A percentile compares a stretch with the other conserved stretches of the same genome.
These are phyloP conservation scores for Drosophila buzzatii DNA, from an alignment of 2,888 invertebrate genomes.

Conservation along the genomic window DNA sequence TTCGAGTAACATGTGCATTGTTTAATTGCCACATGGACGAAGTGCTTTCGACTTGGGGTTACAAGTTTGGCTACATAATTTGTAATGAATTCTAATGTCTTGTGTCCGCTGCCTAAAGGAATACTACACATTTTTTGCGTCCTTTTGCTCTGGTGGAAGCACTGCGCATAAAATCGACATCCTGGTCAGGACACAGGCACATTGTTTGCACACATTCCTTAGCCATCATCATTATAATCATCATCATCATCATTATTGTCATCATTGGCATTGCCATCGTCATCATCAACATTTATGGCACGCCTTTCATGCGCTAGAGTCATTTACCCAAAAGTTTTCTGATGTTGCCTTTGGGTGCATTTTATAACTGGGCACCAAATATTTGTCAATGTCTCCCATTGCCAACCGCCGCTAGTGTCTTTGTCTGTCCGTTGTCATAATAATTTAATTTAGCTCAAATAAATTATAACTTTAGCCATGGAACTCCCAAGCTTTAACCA, in stretches of 20 bases:
- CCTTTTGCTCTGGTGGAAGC: constrained; percentile 24
- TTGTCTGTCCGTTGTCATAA: constrained; percentile 55
- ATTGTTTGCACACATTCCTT: constrained; percentile 66
- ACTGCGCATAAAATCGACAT: constrained; percentile 51
- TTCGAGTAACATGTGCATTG: constrained; percentile 50
- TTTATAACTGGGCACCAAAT: constrained; percentile 77
- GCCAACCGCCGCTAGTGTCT: constrained; percentile 3
- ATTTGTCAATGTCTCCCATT: constrained; percentile 63
- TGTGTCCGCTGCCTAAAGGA: constrained; percentile 54
- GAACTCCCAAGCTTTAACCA: constrained; percentile 14
- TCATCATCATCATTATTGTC: constrained; percentile 5
- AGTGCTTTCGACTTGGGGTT: constrained; percentile 49
- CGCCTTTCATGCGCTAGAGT: constrained; percentile 70
- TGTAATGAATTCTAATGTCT: constrained; percentile 80
- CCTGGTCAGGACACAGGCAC: constrained; percentile 50
- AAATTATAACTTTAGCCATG: constrained; percentile 68
- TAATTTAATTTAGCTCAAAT: constrained; percentile 79
- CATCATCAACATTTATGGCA: constrained; percentile 54
- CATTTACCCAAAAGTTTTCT: constrained; percentile 70
- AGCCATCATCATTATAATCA: constrained; percentile 18
- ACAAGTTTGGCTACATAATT: constrained; percentile 64
- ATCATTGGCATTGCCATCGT: constrained; percentile 28
- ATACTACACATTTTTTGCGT: constrained; percentile 58
- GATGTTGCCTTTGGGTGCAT: constrained; percentile 78
- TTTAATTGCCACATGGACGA: constrained; percentile 69